phyloP scores from a whole-genome alignment of 2,888 invertebrate species.

The Drosophila rubida region DNA sequence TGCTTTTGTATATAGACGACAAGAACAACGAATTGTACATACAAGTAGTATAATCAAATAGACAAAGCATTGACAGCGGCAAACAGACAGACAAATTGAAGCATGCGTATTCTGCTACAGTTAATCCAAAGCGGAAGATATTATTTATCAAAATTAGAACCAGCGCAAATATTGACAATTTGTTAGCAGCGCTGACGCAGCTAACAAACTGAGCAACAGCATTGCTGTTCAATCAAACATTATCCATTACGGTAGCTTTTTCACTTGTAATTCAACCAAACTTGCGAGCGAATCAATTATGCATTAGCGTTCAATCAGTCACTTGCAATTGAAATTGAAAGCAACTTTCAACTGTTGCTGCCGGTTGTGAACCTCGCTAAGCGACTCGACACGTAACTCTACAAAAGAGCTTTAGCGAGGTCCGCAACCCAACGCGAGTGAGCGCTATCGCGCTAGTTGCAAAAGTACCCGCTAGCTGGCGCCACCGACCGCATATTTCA shows the following conservation, averaged over 20 bases:
- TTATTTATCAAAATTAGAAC: constrained; percentile 63
- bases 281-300: background rate
- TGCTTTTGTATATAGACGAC: constrained; percentile 27
- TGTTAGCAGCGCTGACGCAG: constrained; percentile 3
- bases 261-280: background rate
- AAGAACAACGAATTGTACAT: constrained; percentile 16
- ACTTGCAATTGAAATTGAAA: constrained; percentile 5
- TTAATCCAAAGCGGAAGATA: constrained; percentile 56
- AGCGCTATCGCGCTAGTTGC: background rate
- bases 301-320: background rate
- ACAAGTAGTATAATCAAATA: constrained; percentile 32
- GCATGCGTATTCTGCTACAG: background rate
- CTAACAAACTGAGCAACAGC: background rate
- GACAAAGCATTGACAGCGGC: constrained; percentile 18
- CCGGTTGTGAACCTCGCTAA: constrained; percentile 6
- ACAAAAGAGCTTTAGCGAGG: constrained; percentile 10
- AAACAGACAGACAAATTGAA: background rate
- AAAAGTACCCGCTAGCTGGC: constrained; percentile 26
- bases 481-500: constrained; percentile 12
- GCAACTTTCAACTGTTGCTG: background rate
- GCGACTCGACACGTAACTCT: constrained; percentile 3
- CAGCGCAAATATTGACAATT: constrained; percentile 55
- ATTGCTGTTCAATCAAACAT: background rate
- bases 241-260: background rate
- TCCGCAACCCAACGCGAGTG: background rate